Percentiles rank a stretch among this genome's conserved stretches.
Conservation (phyloP, 2,797 vertebrate species). For the Cryptoblepharus egeriae region DNA sequence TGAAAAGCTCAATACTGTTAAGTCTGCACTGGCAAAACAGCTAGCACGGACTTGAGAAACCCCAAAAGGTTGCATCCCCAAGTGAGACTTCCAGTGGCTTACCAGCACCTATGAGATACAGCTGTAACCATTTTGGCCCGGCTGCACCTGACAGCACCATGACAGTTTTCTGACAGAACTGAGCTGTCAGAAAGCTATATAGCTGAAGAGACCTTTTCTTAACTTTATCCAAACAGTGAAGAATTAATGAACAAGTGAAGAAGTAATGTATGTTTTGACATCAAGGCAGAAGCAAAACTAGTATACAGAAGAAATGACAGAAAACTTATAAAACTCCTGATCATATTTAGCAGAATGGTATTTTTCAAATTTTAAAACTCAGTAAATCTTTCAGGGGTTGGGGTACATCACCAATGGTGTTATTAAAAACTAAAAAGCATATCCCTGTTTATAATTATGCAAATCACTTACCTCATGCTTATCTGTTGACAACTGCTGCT, state of each 20-base stretch:
- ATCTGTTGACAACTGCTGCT: constrained; percentile 75
- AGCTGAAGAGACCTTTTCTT: neutral
- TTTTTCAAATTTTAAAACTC: constrained; percentile 16
- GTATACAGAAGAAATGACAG: too few relatives aligned
- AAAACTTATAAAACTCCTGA: neutral
- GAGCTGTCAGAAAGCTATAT: too few relatives aligned
- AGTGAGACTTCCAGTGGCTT: too few relatives aligned
- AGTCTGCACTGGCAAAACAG: too few relatives aligned
- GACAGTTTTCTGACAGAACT: too few relatives aligned
- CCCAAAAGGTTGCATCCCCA: too few relatives aligned
- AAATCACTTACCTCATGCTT: constrained; percentile 70
- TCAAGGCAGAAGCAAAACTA: neutral
- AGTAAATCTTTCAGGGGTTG: neutral
- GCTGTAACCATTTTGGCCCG: too few relatives aligned
- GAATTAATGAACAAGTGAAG: neutral
- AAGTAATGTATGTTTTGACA: neutral
- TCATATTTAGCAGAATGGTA: neutral
- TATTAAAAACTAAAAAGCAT: neutral
- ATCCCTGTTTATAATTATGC: constrained; percentile 2
- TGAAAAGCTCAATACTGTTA: too few relatives aligned
- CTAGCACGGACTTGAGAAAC: too few relatives aligned
- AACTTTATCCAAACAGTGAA: neutral
- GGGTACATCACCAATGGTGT: neutral
- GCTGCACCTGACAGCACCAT: too few relatives aligned
- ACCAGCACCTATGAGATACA: too few relatives aligned